Percentiles rank a stretch among this genome's conserved stretches.
Conservation (phyloP, 2,888 invertebrate genomes). For the Synanthedon andrenaeformis region DNA sequence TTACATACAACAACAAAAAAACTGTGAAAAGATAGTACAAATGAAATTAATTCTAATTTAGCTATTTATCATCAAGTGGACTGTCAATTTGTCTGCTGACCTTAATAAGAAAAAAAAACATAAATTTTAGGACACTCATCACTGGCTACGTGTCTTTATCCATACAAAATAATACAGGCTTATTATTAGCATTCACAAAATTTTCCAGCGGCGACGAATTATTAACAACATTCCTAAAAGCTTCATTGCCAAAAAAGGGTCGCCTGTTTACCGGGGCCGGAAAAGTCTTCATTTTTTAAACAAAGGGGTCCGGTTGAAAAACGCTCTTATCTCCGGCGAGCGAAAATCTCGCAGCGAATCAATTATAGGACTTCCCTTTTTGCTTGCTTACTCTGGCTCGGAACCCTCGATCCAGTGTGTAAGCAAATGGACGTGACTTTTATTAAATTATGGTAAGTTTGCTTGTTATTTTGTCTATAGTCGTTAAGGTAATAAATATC, state of each 20-base stretch:
- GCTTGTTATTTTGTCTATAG: no score
- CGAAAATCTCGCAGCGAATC: constrained; percentile 24
- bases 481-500: no score
- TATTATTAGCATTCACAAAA: constrained; percentile 25
- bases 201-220: constrained; percentile 13
- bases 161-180: constrained; percentile 14
- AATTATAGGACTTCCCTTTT: constrained; percentile 24
- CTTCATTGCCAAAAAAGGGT: constrained; percentile 34
- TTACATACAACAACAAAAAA: no score
- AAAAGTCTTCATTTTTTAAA: constrained; percentile 30
- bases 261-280: constrained; percentile 16
- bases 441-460: no score
- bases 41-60: no score
- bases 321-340: constrained; percentile 22
- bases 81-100: no score
- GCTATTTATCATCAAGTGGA: no score
- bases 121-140: background rate
- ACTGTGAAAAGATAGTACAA: no score
- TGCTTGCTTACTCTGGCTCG: constrained; percentile 3
- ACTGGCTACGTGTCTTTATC: background rate
- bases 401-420: no score
- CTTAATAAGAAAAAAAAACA: no score
- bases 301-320: constrained; percentile 24
- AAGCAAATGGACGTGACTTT: no score
- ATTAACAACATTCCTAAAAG: constrained; percentile 35